These are phyloP conservation scores for Lordiphosa clarofinis DNA, from an alignment of 1,140 invertebrate species.

Conservation along the genomic window DNA sequence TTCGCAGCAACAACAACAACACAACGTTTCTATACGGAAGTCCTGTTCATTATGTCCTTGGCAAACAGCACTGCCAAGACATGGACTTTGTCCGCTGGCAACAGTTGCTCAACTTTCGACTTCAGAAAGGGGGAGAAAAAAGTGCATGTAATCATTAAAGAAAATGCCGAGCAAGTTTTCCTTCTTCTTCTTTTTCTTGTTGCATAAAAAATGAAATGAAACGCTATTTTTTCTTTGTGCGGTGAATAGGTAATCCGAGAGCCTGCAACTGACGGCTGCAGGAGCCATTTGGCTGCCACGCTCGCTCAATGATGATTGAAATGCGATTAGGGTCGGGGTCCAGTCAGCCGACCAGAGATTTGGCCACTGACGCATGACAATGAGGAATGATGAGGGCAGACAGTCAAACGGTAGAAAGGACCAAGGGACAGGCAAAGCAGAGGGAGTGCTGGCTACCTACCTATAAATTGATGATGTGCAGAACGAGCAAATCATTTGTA, in stretches of 20 bases:
- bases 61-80: constrained; percentile 48
- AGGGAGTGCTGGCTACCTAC: constrained; percentile 5
- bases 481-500: constrained; percentile 46
- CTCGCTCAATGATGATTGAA: constrained; percentile 71
- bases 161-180: constrained; percentile 26
- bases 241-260: constrained; percentile 34
- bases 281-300: constrained; percentile 52
- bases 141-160: constrained; percentile 59
- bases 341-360: constrained; percentile 61
- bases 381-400: constrained; percentile 71
- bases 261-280: constrained; percentile 55
- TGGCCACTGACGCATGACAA: constrained; percentile 70
- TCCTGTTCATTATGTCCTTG: constrained; percentile 69
- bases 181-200: constrained; percentile 7
- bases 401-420: constrained; percentile 28
- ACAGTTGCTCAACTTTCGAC: constrained; percentile 24
- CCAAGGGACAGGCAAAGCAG: background rate
- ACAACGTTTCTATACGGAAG: constrained; percentile 22
- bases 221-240: constrained; percentile 1
- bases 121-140: constrained; percentile 17
- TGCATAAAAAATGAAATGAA: constrained; percentile 18
- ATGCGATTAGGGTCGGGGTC: constrained; percentile 68
- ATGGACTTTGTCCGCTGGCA: constrained; percentile 29
- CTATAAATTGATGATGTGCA: constrained; percentile 52
- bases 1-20: constrained; percentile 16